Conservation (phyloP, 1,140 invertebrate genomes). For the Monomorium pharaonis region DNA sequence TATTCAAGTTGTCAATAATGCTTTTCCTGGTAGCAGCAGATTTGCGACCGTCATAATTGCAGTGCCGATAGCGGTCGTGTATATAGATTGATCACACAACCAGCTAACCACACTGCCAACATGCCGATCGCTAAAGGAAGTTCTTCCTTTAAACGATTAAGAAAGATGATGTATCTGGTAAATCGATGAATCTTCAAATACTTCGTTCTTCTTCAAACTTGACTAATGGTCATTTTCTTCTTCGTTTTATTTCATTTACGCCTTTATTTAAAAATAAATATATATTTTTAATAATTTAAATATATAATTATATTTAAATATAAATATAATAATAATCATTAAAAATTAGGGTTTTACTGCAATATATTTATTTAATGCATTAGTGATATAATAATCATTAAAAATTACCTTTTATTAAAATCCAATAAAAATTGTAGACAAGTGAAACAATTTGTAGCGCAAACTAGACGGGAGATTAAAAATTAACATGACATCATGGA, state of each 20-base stretch:
- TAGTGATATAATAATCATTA: not conserved
- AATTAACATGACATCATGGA: not conserved
- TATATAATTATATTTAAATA: too few species aligned
- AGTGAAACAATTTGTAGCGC: too few species aligned
- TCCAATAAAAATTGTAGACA: not conserved
- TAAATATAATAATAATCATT: not conserved
- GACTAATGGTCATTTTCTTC: constrained; percentile 31
- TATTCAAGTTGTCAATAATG: not conserved
- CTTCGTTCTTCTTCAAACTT: constrained; percentile 14
- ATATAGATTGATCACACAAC: constrained; percentile 90
- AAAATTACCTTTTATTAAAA: not conserved
- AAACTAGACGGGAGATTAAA: not conserved
- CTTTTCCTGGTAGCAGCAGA: constrained; percentile 63
- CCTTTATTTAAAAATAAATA: not conserved
- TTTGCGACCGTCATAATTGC: constrained; percentile 89
- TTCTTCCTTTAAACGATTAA: constrained; percentile 25
- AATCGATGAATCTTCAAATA: constrained; percentile 26
- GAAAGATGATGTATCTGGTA: constrained; percentile 36
- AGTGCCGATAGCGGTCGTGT: constrained; percentile 98
- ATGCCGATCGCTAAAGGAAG: constrained; percentile 86
- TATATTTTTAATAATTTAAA: too few species aligned
- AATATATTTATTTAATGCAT: not conserved
- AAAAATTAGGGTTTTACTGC: too few species aligned
- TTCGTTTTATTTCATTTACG: not conserved
- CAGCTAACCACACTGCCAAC: constrained; percentile 99